Evolutionary conservation across 2,888 invertebrate genomes (phyloP).

Genomic region (Athalia cordata): DNA sequence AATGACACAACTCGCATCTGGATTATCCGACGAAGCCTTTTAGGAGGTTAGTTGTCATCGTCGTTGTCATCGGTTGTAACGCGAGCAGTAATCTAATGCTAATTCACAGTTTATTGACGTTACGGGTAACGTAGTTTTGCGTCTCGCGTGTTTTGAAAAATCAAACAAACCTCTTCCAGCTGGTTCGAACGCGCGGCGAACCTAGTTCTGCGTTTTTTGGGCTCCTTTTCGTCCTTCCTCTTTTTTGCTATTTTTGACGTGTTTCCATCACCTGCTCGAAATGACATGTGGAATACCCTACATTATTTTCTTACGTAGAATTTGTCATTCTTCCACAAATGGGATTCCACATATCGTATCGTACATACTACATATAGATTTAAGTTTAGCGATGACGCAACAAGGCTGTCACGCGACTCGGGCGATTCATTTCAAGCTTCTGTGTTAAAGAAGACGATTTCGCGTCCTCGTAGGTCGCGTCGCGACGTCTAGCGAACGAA

Average conservation of each 20-base stretch:
- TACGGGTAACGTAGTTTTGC: background rate
- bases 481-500: background rate
- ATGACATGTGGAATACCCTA: no score
- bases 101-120: background rate
- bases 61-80: background rate
- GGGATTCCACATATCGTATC: background rate
- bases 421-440: constrained; percentile 34
- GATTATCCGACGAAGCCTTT: constrained; percentile 24
- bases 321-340: no score
- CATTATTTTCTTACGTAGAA: no score
- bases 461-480: background rate
- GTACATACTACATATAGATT: background rate
- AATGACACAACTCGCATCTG: constrained; percentile 2
- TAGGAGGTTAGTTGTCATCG: constrained; percentile 3
- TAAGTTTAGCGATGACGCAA: constrained; percentile 33
- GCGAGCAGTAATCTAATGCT: constrained; percentile 15
- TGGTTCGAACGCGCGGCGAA: background rate
- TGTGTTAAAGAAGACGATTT: constrained; percentile 12
- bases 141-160: background rate
- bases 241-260: no score
- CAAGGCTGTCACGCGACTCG: constrained; percentile 39
- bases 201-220: no score
- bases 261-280: no score
- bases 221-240: no score
- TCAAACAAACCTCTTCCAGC: background rate